Conservation (phyloP, 1,140 invertebrate genomes). For the Tenebrio molitor region DNA sequence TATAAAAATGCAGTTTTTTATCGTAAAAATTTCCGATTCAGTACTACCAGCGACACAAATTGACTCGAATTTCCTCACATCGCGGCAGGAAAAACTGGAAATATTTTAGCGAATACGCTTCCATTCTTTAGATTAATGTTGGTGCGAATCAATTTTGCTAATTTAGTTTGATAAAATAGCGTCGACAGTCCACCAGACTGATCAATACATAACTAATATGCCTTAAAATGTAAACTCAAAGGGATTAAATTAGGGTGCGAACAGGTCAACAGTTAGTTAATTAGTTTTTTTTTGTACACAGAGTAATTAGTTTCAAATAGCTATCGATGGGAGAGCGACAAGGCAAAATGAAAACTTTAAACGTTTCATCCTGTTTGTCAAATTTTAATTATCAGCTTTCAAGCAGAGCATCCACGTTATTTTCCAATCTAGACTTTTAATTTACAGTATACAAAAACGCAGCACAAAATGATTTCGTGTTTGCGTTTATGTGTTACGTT, state of each 20-base stretch:
- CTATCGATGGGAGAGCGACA: neutral
- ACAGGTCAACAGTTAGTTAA: slow-evolving; percentile 13
- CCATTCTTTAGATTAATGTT: slow-evolving; percentile 3
- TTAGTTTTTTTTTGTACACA: neutral
- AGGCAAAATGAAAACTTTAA: neutral
- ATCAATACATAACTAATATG: neutral
- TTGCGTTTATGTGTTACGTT: too few species aligned
- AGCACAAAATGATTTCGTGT: too few species aligned
- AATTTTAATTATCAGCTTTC: too few species aligned
- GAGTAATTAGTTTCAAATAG: neutral
- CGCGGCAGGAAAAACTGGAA: slow-evolving; percentile 4
- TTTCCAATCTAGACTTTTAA: too few species aligned
- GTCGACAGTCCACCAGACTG: neutral
- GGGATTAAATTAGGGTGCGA: slow-evolving; percentile 27
- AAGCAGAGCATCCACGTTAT: too few species aligned
- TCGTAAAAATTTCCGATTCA: slow-evolving; percentile 19
- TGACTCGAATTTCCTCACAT: neutral
- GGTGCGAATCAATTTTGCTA: slow-evolving; percentile 1
- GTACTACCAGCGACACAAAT: neutral
- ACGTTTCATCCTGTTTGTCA: neutral
- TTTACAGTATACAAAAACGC: too few species aligned
- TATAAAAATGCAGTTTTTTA: slow-evolving; percentile 26
- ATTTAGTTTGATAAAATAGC: neutral
- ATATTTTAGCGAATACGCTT: neutral
- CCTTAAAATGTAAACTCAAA: neutral